Base-by-base conservation (phyloP, 2,888 invertebrate genomes). In the Acronicta psi region DNA sequence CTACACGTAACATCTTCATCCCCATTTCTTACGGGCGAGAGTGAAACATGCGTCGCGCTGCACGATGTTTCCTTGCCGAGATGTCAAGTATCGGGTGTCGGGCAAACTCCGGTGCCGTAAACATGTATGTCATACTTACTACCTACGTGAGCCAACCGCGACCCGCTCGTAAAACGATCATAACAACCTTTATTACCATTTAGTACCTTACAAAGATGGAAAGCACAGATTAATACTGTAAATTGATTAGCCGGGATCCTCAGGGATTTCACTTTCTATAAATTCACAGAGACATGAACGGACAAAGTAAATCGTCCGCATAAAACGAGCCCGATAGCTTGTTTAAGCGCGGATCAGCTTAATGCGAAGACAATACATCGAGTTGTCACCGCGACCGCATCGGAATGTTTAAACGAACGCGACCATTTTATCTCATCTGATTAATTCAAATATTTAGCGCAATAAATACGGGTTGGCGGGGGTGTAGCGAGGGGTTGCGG, bases 401-500 rank as follows among this genome's bases (percentile, higher is more conserved):
- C 85, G 93, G 93, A 92, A 93, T 93, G 89, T 83, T 91, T 89
- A 87, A 91, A 87, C 91, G 90, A 88, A 91, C 86, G 84, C 88
- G 86, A 87, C 84, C 90, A 86, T 92, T 93, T 92, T 92, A 93
- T 93, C 92, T 92, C 91, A 90, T 91, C 90, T 92, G 93, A 93
- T 93, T 93, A 93, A 94, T 93, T 93, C 92, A 93, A 91, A 93
- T 92, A 94, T 92, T 93, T 93, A 92, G 88, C 91, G 90, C 91
- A 92, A 92, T 93, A 92, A 93, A 94, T 93, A 91, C 88, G 77
- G 80, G 76, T 73, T 70, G 82, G 59, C 63, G 76, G 77, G 72
- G 79, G 69, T 67, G 72, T 68, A 71, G 73, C 58, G 74, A 72
- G 77, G 77, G 77, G 76, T 76, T 73, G 81, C 79, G 79, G 82